These are phyloP conservation scores for Oxycera nigricornis DNA, from an alignment of 2,888 invertebrate genomes.

Conservation along the genomic window DNA sequence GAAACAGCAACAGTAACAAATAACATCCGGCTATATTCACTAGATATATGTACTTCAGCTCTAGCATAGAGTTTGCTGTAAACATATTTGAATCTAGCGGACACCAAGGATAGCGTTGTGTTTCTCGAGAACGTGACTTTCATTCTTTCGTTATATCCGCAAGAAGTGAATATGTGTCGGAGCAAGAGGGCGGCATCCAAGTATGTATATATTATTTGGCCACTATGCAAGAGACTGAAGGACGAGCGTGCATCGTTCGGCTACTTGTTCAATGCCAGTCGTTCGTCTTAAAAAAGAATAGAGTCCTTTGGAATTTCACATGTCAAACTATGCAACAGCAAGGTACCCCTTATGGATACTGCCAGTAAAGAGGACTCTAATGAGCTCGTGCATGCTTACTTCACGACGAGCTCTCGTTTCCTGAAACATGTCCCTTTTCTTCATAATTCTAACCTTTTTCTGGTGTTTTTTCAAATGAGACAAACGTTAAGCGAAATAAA, in stretches of 20 bases:
- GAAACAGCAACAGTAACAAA: neutral
- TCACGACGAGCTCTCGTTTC: neutral
- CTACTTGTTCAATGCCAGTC: neutral
- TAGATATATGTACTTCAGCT: no score
- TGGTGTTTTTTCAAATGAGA: no score
- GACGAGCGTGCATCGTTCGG: neutral
- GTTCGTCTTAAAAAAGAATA: slow-evolving; percentile 33
- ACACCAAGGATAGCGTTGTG: slow-evolving; percentile 13
- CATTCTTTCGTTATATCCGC: slow-evolving; percentile 16
- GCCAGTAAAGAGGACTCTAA: neutral
- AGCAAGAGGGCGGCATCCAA: neutral
- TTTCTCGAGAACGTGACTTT: slow-evolving; percentile 34
- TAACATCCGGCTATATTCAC: neutral
- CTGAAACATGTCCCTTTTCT: neutral
- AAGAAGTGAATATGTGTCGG: neutral
- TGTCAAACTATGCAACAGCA: neutral
- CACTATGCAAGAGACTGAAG: neutral
- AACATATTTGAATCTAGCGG: slow-evolving; percentile 29
- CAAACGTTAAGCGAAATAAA: no score
- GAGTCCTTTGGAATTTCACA: slow-evolving; percentile 32
- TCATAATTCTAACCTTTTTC: slow-evolving; percentile 23
- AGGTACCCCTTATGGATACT: neutral
- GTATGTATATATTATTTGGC: neutral
- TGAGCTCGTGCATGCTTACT: neutral
- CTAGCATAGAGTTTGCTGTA: neutral